These are phyloP conservation scores for Euthynnus affinis DNA, from an alignment of 2,797 vertebrate species.

Conservation along the genomic window DNA sequence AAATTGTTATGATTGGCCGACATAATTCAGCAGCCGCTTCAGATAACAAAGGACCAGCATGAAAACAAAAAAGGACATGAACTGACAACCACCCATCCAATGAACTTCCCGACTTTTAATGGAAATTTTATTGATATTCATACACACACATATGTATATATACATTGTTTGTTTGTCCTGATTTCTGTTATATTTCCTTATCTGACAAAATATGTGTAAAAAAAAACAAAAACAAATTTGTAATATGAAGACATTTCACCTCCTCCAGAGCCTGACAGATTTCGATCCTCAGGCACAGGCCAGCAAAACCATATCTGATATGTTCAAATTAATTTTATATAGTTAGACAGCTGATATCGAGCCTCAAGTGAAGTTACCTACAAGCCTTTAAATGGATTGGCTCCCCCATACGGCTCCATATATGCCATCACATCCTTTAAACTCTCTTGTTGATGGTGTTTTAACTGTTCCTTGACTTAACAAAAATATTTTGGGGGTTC, in stretches of 20 bases:
- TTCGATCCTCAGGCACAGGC: not conserved
- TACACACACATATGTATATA: no score
- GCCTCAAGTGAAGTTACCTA: not conserved
- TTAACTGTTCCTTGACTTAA: no score
- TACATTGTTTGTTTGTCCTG: not conserved
- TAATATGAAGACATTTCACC: not conserved
- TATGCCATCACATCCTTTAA: no score
- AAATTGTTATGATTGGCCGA: slow-evolving; percentile 55
- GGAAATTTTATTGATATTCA: slow-evolving; percentile 1
- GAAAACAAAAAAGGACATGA: slow-evolving; percentile 52
- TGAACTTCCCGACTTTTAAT: not conserved
- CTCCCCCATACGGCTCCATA: no score
- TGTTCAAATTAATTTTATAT: not conserved
- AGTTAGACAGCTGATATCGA: not conserved
- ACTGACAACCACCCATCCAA: slow-evolving; percentile 13
- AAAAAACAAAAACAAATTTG: no score
- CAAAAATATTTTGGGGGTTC: no score
- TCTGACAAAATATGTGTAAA: not conserved
- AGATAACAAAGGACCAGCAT: slow-evolving; percentile 33
- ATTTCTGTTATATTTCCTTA: not conserved
- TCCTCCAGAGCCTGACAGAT: not conserved
- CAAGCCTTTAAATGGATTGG: no score
- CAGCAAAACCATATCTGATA: not conserved
- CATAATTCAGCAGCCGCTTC: slow-evolving; percentile 36
- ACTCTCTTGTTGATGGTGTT: no score